Conservation (phyloP, 2,888 invertebrate species). For the Pandemis corylana region DNA sequence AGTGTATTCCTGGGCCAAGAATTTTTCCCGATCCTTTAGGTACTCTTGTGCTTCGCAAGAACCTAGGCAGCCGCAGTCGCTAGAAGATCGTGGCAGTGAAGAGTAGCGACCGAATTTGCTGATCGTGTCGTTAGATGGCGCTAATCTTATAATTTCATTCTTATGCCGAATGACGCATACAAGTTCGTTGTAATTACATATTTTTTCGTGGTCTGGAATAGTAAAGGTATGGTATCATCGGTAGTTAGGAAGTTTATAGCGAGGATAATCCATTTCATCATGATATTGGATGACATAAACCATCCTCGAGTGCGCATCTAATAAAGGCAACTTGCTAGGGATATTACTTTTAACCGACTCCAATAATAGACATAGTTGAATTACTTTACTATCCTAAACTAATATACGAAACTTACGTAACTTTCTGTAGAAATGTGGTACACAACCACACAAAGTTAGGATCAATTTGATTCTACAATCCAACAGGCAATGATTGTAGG, state of each 20-base stretch:
- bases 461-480: slow-evolving; percentile 89
- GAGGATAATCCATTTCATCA: too few relatives aligned
- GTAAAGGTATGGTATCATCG: neutral
- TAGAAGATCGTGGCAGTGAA: slow-evolving; percentile 60
- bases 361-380: too few relatives aligned
- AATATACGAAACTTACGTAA: slow-evolving; percentile 73
- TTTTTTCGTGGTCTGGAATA: slow-evolving; percentile 64
- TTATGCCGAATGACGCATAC: slow-evolving; percentile 66
- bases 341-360: too few relatives aligned
- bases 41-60: slow-evolving; percentile 72
- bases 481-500: slow-evolving; percentile 87
- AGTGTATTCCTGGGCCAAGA: slow-evolving; percentile 51
- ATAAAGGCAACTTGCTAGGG: too few relatives aligned
- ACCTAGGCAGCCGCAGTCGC: slow-evolving; percentile 70
- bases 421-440: slow-evolving; percentile 90
- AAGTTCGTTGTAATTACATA: slow-evolving; percentile 69
- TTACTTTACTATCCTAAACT: too few relatives aligned
- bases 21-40: slow-evolving; percentile 64
- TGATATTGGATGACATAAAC: too few relatives aligned
- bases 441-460: slow-evolving; percentile 86
- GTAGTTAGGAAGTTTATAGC: neutral
- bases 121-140: slow-evolving; percentile 57
- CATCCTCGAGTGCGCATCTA: too few relatives aligned
- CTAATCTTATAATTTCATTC: slow-evolving; percentile 65
- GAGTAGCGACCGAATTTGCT: slow-evolving; percentile 49